Conservation (phyloP, 2,113 vertebrate genomes). For the Centropristis striata region DNA sequence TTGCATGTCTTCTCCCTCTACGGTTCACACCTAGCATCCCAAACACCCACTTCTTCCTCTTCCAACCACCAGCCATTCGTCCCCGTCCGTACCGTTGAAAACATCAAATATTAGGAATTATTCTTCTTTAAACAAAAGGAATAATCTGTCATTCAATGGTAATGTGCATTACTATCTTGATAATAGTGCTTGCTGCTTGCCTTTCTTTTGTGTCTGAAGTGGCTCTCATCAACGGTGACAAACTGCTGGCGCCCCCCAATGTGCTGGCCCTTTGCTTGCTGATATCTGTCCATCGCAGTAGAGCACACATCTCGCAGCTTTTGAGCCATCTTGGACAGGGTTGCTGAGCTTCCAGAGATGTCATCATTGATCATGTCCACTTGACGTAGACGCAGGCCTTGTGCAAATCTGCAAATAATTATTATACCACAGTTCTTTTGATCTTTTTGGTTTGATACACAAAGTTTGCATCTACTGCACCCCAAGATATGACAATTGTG, state of each 20-base stretch:
- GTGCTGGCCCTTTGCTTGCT: neutral
- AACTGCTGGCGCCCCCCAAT: neutral
- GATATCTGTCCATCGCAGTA: constrained; percentile 2
- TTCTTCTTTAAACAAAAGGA: too few relatives aligned
- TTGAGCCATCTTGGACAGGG: neutral
- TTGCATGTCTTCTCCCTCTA: too few relatives aligned
- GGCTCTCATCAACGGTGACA: neutral
- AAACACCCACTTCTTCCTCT: too few relatives aligned
- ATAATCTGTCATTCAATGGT: too few relatives aligned
- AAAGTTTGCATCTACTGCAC: constrained; percentile 2
- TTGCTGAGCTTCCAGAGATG: neutral
- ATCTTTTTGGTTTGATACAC: neutral
- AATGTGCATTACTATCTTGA: neutral
- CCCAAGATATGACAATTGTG: neutral
- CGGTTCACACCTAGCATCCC: too few relatives aligned
- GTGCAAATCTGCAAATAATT: constrained; percentile 1
- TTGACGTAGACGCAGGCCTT: neutral
- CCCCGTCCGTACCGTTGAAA: too few relatives aligned
- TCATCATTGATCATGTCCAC: constrained; percentile 3
- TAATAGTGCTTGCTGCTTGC: constrained; percentile 1
- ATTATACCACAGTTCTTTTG: constrained; percentile 2
- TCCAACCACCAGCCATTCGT: too few relatives aligned
- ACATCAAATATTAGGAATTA: too few relatives aligned
- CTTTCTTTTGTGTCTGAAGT: neutral
- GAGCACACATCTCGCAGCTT: neutral